Evolutionary conservation across 1,140 invertebrate genomes (phyloP), one percentile per base, ranked within the genome.

Genomic region (Calliphora vicina): DNA sequence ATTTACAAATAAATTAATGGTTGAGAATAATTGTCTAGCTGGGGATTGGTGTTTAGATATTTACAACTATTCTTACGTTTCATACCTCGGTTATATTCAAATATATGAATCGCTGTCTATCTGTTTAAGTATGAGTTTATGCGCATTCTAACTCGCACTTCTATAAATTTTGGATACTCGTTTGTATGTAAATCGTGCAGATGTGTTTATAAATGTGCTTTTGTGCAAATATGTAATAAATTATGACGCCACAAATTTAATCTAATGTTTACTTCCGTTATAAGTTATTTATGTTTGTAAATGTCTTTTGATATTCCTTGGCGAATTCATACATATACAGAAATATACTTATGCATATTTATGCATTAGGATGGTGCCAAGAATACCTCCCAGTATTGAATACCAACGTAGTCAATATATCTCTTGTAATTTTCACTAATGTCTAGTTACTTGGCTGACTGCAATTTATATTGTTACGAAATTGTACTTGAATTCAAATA

Each of bases 221-320:
- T 50, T 50, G 45, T 50, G 45, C 45, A 50, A 50, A 50, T 50
- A 23, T 67, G 61, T 67, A 67, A 67, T 67, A 67, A 67, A 67
- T 67, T 67, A 67, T 67, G 61, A 67, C 61, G 61, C 61, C 61
- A 67, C 61, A 67, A 67, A 67, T 67, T 23, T 67, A 67, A 67
- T 67, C 61, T 67, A 67, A 67, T 67, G 61, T 67, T 67, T 67
- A 67, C 20, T 67, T 67, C 61, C 61, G 61, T 67, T 67, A 67
- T 67, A 67, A 67, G 61, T 67, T 67, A 67, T 67, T 67, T 67
- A 67, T 67, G 61, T 67, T 25, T 67, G 61, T 67, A 67, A 67
- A 67, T 23, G 61, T 67, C 61, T 67, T 67, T 67, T 67, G n/a
- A 67, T 67, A 67, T 67, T 67, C 61, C 61, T 67, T 67, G 3